Base-by-base conservation (phyloP, 1,140 invertebrate genomes). In the Apolygus lucorum region DNA sequence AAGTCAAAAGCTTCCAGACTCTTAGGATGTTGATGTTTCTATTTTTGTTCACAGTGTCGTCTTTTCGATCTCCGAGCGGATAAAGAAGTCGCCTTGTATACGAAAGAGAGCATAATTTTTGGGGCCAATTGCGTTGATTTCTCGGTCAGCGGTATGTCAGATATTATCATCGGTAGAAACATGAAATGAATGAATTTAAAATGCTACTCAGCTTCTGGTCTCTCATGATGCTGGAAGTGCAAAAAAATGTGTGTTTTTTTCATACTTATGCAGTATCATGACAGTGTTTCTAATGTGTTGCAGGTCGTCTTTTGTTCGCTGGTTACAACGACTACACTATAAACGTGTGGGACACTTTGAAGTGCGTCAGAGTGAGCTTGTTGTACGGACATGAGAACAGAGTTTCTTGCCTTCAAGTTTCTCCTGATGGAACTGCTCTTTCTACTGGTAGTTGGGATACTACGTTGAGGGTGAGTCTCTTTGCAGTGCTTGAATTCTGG, bases 281-380 rank as follows among this genome's bases (percentile, higher is more conserved):
- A n/a, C n/a, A n/a, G n/a, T n/a, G n/a, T n/a, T n/a, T n/a, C n/a
- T n/a, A n/a, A n/a, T 42, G 34, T 71, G 62, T 74, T 76, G 14
- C 75, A 90, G 91, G 96, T 25, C 90, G 96, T 14, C 81, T 99
- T 65, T 82, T 99, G 72, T 99, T 99, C 83, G 96, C 96, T 72
- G 98, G 96, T 63, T 99, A 99, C 82, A 96, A 96, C 80, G 98
- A 99, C 82, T 98, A 99, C 79, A 98, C 95, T 22, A 92, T 99
- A 25, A 96, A 98, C 81, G 90, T 98, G 17, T 99, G 98, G 98
- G 98, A 99, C 81, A 94, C 95, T 21, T 80, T 99, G 28, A 99
- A 99, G 78, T 96, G 90, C 77, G 86, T 87, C 66, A 98, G 17
- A 90, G 90, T 76, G 1, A 66, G 27, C 28, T 87, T 98, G 70